Evolutionary conservation across 2,888 invertebrate genomes (phyloP).

Genomic region (Artemia sinica): DNA sequence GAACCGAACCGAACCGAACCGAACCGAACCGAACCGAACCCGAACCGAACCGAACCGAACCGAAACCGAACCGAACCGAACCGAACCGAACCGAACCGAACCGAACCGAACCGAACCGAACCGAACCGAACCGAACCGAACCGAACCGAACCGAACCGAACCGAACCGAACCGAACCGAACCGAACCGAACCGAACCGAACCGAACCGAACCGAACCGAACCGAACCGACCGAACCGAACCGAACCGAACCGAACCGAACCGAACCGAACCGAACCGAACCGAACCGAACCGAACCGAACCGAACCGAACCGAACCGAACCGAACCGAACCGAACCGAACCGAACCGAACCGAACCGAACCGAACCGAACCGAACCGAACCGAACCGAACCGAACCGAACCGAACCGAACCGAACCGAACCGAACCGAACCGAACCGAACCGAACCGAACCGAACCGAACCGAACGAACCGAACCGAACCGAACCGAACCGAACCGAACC

Average conservation of each 20-base stretch:
- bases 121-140: slow-evolving; percentile 5
- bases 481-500: too few relatives aligned
- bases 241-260: slow-evolving; percentile 9
- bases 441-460: slow-evolving; percentile 9
- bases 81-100: slow-evolving; percentile 5
- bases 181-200: slow-evolving; percentile 5
- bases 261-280: slow-evolving; percentile 9
- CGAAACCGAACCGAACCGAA: too few relatives aligned
- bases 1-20: slow-evolving; percentile 5
- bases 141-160: slow-evolving; percentile 5
- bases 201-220: slow-evolving; percentile 5
- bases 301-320: slow-evolving; percentile 12
- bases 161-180: slow-evolving; percentile 5
- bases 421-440: slow-evolving; percentile 5
- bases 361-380: slow-evolving; percentile 9
- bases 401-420: slow-evolving; percentile 9
- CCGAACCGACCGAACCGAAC: slow-evolving; percentile 14
- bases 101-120: slow-evolving; percentile 5
- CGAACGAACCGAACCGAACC: too few relatives aligned
- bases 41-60: too few relatives aligned
- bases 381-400: slow-evolving; percentile 9
- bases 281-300: slow-evolving; percentile 5
- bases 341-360: slow-evolving; percentile 5
- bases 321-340: slow-evolving; percentile 5
- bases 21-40: slow-evolving; percentile 5